Conservation (phyloP, 2,888 invertebrate species). For the Atrina japonica region DNA sequence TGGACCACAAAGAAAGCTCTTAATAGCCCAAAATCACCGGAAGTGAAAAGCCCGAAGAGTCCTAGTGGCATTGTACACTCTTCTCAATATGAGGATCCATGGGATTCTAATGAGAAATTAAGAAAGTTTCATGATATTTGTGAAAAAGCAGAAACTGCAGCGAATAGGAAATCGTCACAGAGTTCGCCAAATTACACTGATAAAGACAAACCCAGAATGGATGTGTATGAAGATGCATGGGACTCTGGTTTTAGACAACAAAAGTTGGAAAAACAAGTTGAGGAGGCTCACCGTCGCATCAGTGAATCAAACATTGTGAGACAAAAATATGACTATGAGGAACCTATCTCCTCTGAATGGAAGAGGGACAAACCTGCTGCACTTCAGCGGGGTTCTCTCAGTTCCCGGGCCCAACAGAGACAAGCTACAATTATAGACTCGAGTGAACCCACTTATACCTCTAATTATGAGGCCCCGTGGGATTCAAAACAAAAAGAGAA, state of each 20-base stretch:
- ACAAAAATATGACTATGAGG: constrained; percentile 21
- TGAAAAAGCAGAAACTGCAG: constrained; percentile 50
- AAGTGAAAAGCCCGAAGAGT: neutral
- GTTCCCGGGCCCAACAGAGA: neutral
- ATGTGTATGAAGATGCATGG: constrained; percentile 74
- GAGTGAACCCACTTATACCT: constrained; percentile 20
- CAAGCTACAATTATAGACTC: neutral
- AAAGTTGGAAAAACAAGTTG: constrained; percentile 71
- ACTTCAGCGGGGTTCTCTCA: neutral
- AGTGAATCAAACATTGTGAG: constrained; percentile 23
- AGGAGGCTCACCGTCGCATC: constrained; percentile 47
- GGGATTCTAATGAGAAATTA: constrained; percentile 64
- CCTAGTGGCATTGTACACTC: neutral
- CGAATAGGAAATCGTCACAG: constrained; percentile 7
- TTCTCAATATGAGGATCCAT: constrained; percentile 66
- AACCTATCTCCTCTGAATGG: constrained; percentile 2
- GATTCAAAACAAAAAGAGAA: constrained; percentile 48
- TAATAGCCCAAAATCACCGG: neutral
- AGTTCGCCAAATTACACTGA: constrained; percentile 5
- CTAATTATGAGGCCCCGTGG: constrained; percentile 46
- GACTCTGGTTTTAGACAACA: constrained; percentile 69
- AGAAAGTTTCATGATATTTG: constrained; percentile 55
- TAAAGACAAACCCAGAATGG: constrained; percentile 4
- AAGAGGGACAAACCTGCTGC: neutral
- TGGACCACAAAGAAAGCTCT: constrained; percentile 21